Evolutionary conservation across 2,797 vertebrate species (phyloP).

Genomic region (Margarornis squamiger): DNA sequence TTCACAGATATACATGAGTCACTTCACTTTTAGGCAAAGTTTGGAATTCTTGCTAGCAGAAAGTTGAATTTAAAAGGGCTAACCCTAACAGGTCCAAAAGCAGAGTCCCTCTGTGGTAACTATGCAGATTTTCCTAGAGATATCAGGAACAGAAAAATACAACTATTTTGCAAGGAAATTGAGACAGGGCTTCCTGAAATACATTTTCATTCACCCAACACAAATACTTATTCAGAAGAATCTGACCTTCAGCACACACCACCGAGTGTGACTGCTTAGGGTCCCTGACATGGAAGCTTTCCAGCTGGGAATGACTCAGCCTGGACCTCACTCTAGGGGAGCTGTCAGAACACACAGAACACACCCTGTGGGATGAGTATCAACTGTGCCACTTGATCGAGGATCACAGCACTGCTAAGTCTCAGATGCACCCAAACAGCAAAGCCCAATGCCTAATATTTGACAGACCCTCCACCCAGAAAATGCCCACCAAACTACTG

Average conservation of each 20-base stretch:
- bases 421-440: background rate
- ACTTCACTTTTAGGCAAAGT: background rate
- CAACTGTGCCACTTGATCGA: background rate
- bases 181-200: background rate
- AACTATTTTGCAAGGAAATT: background rate
- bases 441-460: background rate
- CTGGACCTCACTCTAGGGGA: background rate
- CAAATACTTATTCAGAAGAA: background rate
- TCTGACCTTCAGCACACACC: background rate
- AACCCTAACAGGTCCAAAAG: background rate
- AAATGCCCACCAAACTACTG: background rate
- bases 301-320: background rate
- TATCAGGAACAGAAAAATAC: background rate
- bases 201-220: background rate
- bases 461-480: background rate
- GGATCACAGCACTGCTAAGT: background rate
- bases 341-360: background rate
- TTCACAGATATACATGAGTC: background rate
- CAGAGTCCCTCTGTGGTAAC: background rate
- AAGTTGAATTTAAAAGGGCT: background rate
- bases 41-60: background rate
- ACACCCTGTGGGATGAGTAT: accelerated
- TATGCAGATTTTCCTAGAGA: accelerated
- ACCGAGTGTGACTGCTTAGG: background rate
- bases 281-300: background rate